Conservation (phyloP, 1,140 invertebrate genomes). For the Laupala kohalensis region DNA sequence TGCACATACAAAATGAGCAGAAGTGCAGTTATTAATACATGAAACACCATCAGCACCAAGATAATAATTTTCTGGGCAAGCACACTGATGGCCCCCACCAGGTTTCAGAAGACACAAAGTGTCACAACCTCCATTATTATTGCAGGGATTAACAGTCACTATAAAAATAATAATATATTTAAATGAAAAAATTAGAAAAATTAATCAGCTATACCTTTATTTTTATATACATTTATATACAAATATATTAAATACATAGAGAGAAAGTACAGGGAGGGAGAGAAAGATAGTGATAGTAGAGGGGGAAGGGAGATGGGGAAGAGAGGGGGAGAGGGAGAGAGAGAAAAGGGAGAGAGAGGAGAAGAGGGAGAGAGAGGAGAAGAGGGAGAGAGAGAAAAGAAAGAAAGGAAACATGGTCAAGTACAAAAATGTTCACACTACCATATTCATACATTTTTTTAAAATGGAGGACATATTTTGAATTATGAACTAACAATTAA, state of each 20-base stretch:
- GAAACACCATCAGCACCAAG: constrained; percentile 45
- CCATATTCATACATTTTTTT: too few relatives aligned
- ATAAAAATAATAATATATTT: constrained; percentile 9
- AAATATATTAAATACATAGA: neutral
- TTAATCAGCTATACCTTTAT: neutral
- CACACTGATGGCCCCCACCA: constrained; percentile 38
- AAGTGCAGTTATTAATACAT: constrained; percentile 65
- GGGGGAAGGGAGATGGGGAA: too few relatives aligned
- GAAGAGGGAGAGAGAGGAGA: too few relatives aligned
- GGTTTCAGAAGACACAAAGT: constrained; percentile 66
- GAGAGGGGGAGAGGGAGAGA: too few relatives aligned
- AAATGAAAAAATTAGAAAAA: neutral
- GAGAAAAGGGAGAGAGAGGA: too few relatives aligned
- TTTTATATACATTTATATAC: neutral
- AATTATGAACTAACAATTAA: too few relatives aligned
- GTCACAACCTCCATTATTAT: constrained; percentile 44
- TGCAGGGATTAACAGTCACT: constrained; percentile 34
- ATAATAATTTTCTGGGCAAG: constrained; percentile 69
- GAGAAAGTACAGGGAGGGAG: too few relatives aligned
- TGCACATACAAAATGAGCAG: constrained; percentile 64
- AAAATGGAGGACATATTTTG: too few relatives aligned
- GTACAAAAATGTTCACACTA: too few relatives aligned
- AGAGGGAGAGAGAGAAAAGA: too few relatives aligned
- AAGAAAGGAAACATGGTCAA: too few relatives aligned
- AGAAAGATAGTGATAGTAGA: too few relatives aligned